These are phyloP conservation scores for Macropis europaea DNA, from an alignment of 2,888 invertebrate species.

Conservation along the genomic window DNA sequence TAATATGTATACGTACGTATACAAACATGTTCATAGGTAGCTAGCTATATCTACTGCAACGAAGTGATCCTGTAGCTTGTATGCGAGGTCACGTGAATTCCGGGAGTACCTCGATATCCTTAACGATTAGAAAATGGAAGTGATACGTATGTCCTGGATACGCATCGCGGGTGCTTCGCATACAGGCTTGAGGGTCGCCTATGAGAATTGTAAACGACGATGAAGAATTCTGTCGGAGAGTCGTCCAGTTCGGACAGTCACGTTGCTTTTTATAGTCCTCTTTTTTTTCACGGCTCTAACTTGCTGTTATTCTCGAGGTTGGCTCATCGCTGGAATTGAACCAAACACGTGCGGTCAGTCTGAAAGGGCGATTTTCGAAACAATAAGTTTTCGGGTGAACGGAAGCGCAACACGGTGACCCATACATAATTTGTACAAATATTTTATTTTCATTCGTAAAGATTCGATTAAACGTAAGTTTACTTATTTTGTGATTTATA, in stretches of 20 bases:
- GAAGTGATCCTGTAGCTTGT: conserved; percentile 7
- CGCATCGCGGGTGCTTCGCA: not conserved
- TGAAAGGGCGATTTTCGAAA: conserved; percentile 14
- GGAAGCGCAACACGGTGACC: conserved; percentile 23
- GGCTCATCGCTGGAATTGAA: conserved; percentile 38
- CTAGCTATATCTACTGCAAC: conserved; percentile 39
- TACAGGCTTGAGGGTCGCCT: conserved; percentile 33
- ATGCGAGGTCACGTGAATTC: too few relatives aligned
- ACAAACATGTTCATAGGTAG: conserved; percentile 56
- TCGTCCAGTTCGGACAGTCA: conserved; percentile 23
- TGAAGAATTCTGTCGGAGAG: conserved; percentile 19
- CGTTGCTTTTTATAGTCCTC: conserved; percentile 50
- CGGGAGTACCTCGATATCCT: too few relatives aligned
- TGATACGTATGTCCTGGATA: not conserved
- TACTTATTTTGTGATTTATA: conserved; percentile 43
- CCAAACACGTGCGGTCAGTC: conserved; percentile 39
- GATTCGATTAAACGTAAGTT: conserved; percentile 48
- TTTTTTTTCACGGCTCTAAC: conserved; percentile 34
- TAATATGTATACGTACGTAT: conserved; percentile 45
- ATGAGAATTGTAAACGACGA: conserved; percentile 40
- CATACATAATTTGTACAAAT: conserved; percentile 48
- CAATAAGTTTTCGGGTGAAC: conserved; percentile 22
- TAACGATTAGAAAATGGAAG: too few relatives aligned
- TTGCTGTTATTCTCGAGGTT: conserved; percentile 34
- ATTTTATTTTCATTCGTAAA: conserved; percentile 42